phyloP scores from a whole-genome alignment of 2,888 invertebrate species.

The Dexiosoma caninum region DNA sequence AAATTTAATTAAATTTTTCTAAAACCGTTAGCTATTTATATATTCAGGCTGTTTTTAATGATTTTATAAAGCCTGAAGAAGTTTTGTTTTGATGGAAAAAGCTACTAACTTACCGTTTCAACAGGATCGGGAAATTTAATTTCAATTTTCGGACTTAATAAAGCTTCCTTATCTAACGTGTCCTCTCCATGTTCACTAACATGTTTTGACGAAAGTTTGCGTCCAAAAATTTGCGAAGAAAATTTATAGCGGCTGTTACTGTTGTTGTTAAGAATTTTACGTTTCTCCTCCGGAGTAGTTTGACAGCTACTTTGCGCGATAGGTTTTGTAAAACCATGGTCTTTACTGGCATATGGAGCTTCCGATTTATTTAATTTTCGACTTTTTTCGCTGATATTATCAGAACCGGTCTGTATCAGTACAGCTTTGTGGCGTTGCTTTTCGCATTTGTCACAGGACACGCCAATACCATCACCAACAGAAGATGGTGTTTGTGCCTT shows the following conservation, averaged over 20 bases:
- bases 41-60: too few relatives aligned
- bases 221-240: slow-evolving; percentile 64
- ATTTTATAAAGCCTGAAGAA: too few relatives aligned
- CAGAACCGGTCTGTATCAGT: slow-evolving; percentile 53
- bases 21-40: too few relatives aligned
- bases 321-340: slow-evolving; percentile 53
- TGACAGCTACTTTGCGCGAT: slow-evolving; percentile 58
- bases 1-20: too few relatives aligned
- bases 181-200: slow-evolving; percentile 66
- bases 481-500: slow-evolving; percentile 1
- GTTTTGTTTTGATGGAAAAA: neutral
- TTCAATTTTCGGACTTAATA: slow-evolving; percentile 67
- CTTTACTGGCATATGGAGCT: slow-evolving; percentile 43
- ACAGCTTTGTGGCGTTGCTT: slow-evolving; percentile 58
- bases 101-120: slow-evolving; percentile 65
- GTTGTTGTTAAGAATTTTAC: slow-evolving; percentile 53
- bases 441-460: slow-evolving; percentile 56
- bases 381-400: slow-evolving; percentile 57
- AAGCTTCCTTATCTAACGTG: slow-evolving; percentile 67
- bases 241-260: slow-evolving; percentile 58
- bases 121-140: slow-evolving; percentile 66
- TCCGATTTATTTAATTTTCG: slow-evolving; percentile 48
- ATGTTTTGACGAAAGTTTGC: slow-evolving; percentile 58
- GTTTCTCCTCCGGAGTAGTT: slow-evolving; percentile 56
- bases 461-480: neutral